Conservation (phyloP, 2,888 invertebrate genomes). For the Mimas tiliae region DNA sequence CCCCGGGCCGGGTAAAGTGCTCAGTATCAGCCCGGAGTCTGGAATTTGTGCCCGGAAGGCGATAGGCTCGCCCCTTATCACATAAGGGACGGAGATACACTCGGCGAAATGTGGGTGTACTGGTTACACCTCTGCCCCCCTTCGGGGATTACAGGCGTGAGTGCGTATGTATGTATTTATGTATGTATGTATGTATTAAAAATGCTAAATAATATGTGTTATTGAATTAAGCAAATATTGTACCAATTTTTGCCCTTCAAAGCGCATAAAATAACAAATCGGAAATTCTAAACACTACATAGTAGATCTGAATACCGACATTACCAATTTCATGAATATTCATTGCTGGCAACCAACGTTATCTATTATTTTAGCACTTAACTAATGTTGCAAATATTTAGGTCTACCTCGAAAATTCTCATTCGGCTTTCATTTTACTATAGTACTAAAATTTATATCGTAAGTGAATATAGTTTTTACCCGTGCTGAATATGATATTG, state of each 20-base stretch:
- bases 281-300: neutral
- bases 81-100: too few relatives aligned
- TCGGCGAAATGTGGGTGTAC: too few relatives aligned
- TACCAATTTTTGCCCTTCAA: neutral
- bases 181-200: too few relatives aligned
- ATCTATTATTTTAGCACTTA: slow-evolving; percentile 6
- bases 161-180: too few relatives aligned
- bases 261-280: neutral
- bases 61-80: too few relatives aligned
- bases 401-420: neutral
- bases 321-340: neutral
- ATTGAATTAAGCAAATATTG: neutral
- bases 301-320: neutral
- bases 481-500: neutral
- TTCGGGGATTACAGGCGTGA: too few relatives aligned
- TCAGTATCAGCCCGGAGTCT: too few relatives aligned
- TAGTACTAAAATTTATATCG: neutral
- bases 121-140: too few relatives aligned
- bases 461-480: neutral
- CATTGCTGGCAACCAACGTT: neutral
- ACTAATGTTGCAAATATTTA: slow-evolving; percentile 5
- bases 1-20: too few relatives aligned
- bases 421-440: neutral
- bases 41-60: too few relatives aligned
- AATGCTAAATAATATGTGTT: too few relatives aligned